Evolutionary conservation across 2,888 invertebrate species (phyloP), one percentile per base, ranked within the genome.

Genomic region (Dascillus cervinus): DNA sequence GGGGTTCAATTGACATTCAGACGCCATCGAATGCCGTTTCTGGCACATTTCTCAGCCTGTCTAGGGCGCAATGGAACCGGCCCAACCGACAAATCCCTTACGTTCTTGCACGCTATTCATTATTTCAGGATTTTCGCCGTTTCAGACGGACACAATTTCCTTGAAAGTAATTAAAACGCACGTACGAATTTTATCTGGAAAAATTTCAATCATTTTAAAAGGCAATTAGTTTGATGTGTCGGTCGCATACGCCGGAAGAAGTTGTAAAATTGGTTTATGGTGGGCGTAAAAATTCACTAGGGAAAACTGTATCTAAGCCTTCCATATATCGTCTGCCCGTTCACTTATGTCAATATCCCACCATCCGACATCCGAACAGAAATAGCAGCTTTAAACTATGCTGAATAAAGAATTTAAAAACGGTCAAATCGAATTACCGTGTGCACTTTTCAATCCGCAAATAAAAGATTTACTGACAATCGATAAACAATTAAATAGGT

Each of bases 41-140:
- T 29, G 29, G 36, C 29, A 37, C 42, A 41, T 45, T 44, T 43
- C 37, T 43, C 42, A 41, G 39, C 37, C 30, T 39, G 40, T 45
- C 37, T 42, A 37, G 37, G 25, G 26, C 37, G 38, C 35, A 40
- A 39, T 41, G 32, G 39, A 43, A 44, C 22, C 31, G 39, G 40
- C 28, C 36, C 41, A 43, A 32, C 41, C 43, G 42, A 47, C 44
- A 50, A 49, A 50, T 49, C 39, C 46, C 37, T 14, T 33, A 36
- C 44, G 40, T 44, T 39, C 34, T 13, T 26, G 11, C 32, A 32
- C 27, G 22, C 12, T 26, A 20, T 19, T 19, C 26, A 32, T 23
- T 9, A 23, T 10, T 23, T 11, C 17, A 4, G 17, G 17, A 17
- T 17, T 8, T 17, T 17, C 4, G 17, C 17, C 17, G 17, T n/a